phyloP scores from a whole-genome alignment of 1,140 invertebrate genomes.

The Saccostrea echinata region DNA sequence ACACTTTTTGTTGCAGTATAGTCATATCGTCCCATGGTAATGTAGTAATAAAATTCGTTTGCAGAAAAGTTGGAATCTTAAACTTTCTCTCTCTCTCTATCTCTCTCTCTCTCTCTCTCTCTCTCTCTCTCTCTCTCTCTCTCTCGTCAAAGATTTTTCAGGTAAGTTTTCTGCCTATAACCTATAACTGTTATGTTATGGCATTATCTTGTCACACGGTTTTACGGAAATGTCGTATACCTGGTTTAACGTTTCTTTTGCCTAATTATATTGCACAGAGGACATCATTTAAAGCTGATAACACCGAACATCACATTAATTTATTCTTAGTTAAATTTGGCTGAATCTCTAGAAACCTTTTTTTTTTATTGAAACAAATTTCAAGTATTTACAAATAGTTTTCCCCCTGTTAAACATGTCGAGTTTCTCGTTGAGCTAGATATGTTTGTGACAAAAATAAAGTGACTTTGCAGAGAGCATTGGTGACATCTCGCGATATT shows the following conservation, averaged over 20 bases:
- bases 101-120: no score
- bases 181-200: background rate
- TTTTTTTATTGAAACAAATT: background rate
- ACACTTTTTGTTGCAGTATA: no score
- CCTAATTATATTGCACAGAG: background rate
- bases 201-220: background rate
- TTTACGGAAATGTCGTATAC: background rate
- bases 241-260: background rate
- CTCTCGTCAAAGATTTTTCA: no score
- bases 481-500: background rate
- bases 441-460: background rate
- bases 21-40: no score
- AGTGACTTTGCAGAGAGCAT: background rate
- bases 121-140: no score
- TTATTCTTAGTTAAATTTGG: background rate
- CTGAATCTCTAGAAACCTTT: background rate
- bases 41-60: no score
- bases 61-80: no score
- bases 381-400: background rate
- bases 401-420: background rate
- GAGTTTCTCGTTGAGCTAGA: background rate
- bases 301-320: background rate
- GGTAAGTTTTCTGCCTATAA: no score
- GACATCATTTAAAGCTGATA: background rate
- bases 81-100: no score